phyloP scores from a whole-genome alignment of 35 echinoderm and acorn worm genomes.

The Stichopus chloronotus region DNA sequence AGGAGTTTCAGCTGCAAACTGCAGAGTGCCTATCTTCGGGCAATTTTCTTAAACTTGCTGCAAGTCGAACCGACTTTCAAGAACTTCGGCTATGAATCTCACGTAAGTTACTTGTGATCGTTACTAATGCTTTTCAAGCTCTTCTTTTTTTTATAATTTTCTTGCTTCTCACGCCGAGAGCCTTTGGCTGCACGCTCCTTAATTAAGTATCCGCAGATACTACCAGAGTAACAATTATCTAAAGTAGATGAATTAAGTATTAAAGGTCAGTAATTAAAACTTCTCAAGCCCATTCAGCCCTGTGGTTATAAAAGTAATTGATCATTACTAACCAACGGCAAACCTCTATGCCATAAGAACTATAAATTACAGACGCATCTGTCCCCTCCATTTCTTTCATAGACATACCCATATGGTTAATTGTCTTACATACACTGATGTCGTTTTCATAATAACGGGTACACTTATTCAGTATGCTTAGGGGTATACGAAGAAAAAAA shows the following conservation, averaged over 20 bases:
- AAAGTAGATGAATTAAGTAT: background rate
- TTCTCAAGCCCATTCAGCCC: background rate
- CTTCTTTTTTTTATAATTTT: background rate
- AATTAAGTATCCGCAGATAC: background rate
- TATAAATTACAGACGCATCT: background rate
- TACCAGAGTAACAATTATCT: background rate
- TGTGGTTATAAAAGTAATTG: background rate
- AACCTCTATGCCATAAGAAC: background rate
- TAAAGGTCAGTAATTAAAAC: background rate
- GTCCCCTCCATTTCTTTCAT: background rate
- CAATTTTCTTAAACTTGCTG: background rate
- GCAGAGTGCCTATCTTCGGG: background rate
- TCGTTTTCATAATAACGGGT: background rate
- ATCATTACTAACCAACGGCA: background rate
- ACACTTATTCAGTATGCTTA: too few relatives aligned
- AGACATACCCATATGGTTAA: background rate
- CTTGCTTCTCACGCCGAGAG: background rate
- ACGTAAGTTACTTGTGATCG: background rate
- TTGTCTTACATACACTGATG: background rate
- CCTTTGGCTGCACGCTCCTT: background rate
- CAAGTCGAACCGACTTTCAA: background rate
- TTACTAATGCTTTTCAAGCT: background rate
- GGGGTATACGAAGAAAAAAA: too few relatives aligned
- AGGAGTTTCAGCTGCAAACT: background rate
- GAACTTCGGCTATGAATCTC: background rate